Conservation (phyloP, 2,797 vertebrate species). For the Nasua narica region DNA sequence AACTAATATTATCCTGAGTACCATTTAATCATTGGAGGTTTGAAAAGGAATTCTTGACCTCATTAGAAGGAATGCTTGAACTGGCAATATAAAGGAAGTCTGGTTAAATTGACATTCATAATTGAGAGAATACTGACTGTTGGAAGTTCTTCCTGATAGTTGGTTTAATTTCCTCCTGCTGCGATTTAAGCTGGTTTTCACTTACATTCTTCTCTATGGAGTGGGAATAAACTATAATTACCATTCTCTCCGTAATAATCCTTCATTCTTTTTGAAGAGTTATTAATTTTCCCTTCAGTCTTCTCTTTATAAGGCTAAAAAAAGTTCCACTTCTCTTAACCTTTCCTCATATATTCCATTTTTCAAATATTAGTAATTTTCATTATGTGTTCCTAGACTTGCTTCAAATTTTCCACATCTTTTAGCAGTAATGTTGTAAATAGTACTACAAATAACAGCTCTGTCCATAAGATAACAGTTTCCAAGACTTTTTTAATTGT, state of each 20-base stretch:
- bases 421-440: background rate
- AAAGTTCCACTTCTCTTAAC: constrained; percentile 14
- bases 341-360: constrained; percentile 36
- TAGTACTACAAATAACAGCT: background rate
- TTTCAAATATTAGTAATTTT: constrained; percentile 45
- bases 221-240: background rate
- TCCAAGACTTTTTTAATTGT: background rate
- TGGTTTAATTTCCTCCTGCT: background rate
- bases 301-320: constrained; percentile 40
- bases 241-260: background rate
- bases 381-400: background rate
- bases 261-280: constrained; percentile 31
- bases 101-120: constrained; percentile 20
- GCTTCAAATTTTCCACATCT: background rate
- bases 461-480: background rate
- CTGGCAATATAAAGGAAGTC: background rate
- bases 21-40: background rate
- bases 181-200: constrained; percentile 29
- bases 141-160: background rate
- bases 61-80: background rate
- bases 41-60: background rate
- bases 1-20: background rate
- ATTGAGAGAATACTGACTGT: background rate
- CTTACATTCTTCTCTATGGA: background rate
- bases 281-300: constrained; percentile 41